Evolutionary conservation across 2,797 vertebrate genomes (phyloP).

Genomic region (Triplophysa bombifrons): DNA sequence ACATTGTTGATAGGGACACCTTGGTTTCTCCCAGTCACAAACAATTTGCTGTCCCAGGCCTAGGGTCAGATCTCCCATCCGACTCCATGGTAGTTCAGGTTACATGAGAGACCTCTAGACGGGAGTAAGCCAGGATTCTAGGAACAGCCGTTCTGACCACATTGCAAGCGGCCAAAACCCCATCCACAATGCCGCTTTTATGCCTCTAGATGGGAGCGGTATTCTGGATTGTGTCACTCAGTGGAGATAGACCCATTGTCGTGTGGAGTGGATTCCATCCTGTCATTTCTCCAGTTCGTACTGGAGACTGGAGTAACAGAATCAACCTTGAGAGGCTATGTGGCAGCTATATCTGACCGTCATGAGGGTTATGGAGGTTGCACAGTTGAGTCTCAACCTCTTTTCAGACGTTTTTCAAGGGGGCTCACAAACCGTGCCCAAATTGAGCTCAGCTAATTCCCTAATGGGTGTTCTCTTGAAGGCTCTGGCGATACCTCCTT

Average conservation of each 20-base stretch:
- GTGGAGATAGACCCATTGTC: neutral
- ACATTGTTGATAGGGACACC: neutral
- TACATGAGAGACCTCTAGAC: neutral
- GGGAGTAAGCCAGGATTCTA: neutral
- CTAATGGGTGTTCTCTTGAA: neutral
- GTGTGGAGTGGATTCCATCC: neutral
- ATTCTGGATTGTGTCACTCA: neutral
- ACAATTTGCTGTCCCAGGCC: neutral
- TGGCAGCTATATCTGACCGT: neutral
- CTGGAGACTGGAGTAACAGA: neutral
- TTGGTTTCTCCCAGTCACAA: neutral
- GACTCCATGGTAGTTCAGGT: neutral
- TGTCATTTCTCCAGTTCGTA: neutral
- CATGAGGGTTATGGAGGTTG: neutral
- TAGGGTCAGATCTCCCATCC: neutral
- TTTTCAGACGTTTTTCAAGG: neutral
- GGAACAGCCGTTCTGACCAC: neutral
- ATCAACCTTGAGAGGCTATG: conserved; percentile 1
- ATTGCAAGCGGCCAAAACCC: no score
- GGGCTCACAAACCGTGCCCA: neutral
- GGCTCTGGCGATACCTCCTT: no score
- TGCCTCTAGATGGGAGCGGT: neutral
- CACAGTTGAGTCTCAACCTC: neutral
- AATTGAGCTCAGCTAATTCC: neutral
- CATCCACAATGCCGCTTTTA: no score